These are phyloP conservation scores for Triops longicaudatus DNA, from an alignment of 1,140 invertebrate species.

Conservation along the genomic window DNA sequence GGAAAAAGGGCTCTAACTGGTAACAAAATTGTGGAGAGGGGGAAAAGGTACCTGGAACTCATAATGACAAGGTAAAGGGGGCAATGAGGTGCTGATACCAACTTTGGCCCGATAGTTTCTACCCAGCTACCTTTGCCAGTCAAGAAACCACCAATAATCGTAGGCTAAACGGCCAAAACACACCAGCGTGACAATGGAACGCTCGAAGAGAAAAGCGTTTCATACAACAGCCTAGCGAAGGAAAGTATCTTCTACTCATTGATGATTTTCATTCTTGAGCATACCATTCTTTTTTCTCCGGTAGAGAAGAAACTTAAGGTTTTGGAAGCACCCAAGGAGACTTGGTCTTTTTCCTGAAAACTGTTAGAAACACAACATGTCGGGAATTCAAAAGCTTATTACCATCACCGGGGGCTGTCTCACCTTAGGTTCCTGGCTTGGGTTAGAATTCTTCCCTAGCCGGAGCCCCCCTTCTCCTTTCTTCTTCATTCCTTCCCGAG, in stretches of 20 bases:
- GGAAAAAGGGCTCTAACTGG: not conserved
- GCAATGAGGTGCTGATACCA: slow-evolving; percentile 9
- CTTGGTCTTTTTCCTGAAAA: no score
- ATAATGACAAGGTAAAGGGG: slow-evolving; percentile 3
- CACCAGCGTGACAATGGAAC: not conserved
- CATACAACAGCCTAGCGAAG: not conserved
- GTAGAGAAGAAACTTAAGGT: no score
- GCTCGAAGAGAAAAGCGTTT: not conserved
- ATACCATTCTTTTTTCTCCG: no score
- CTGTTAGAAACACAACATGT: not conserved
- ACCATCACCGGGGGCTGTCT: not conserved
- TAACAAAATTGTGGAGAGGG: not conserved
- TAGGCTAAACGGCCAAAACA: no score
- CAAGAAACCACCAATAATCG: not conserved
- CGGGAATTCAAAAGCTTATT: slow-evolving; percentile 12
- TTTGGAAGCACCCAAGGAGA: no score
- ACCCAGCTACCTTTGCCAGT: not conserved
- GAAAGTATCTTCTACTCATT: not conserved
- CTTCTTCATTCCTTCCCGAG: not conserved
- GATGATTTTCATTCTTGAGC: not conserved
- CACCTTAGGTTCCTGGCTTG: not conserved
- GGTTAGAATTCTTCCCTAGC: not conserved
- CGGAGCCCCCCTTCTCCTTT: not conserved
- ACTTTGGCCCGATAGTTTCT: not conserved
- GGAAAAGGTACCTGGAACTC: not conserved